Conservation (phyloP, 2,888 invertebrate genomes). For the Thecocarcelia acutangulata region DNA sequence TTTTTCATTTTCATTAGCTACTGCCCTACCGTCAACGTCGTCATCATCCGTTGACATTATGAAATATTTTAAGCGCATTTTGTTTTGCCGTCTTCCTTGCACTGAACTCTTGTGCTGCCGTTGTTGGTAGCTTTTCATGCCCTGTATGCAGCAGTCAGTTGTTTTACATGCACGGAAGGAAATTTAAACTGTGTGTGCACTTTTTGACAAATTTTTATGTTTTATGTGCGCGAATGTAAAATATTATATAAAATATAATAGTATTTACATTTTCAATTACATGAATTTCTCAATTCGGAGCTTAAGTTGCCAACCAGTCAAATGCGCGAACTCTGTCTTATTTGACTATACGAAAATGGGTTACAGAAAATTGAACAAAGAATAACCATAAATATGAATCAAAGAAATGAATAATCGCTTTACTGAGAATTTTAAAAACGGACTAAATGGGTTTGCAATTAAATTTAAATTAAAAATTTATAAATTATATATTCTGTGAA, state of each 20-base stretch:
- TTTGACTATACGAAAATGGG: slow-evolving; percentile 31
- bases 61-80: slow-evolving; percentile 66
- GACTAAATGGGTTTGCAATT: not conserved
- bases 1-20: slow-evolving; percentile 47
- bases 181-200: slow-evolving; percentile 58
- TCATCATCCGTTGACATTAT: slow-evolving; percentile 67
- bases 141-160: not conserved
- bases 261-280: slow-evolving; percentile 62
- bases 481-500: too few relatives aligned
- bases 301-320: slow-evolving; percentile 13
- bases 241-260: slow-evolving; percentile 49
- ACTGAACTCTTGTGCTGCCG: not conserved
- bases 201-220: slow-evolving; percentile 67
- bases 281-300: slow-evolving; percentile 48
- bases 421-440: not conserved
- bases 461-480: too few relatives aligned
- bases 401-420: slow-evolving; percentile 21
- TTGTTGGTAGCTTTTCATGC: slow-evolving; percentile 22
- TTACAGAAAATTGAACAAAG: slow-evolving; percentile 18
- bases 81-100: slow-evolving; percentile 26
- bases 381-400: not conserved
- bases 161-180: slow-evolving; percentile 51
- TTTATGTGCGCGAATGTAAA: slow-evolving; percentile 53
- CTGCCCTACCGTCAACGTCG: slow-evolving; percentile 48
- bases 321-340: slow-evolving; percentile 26